These are phyloP conservation scores for Cottus gobio DNA, from an alignment of 2,113 vertebrate species.

Conservation along the genomic window DNA sequence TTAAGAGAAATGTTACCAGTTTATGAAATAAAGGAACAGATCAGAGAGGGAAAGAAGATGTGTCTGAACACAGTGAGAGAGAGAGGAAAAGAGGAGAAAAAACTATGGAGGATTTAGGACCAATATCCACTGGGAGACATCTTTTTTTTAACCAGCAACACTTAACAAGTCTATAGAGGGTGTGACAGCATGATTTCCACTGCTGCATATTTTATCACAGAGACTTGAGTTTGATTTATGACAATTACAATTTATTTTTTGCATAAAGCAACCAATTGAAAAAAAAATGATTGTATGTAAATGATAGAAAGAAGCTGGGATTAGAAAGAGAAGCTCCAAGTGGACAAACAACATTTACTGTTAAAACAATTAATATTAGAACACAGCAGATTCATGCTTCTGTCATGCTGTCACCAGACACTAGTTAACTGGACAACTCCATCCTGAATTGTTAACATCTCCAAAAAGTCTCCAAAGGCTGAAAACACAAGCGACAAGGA, in stretches of 20 bases:
- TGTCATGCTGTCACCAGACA: conserved; percentile 41
- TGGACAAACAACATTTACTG: conserved; percentile 18
- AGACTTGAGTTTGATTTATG: conserved; percentile 14
- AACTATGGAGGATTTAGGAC: conserved; percentile 16
- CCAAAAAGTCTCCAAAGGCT: conserved; percentile 39
- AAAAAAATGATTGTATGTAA: conserved; percentile 11
- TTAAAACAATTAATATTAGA: conserved; percentile 30
- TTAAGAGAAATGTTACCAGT: conserved; percentile 30
- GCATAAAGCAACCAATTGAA: conserved; percentile 19
- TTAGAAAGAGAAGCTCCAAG: conserved; percentile 46
- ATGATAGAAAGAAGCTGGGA: not conserved
- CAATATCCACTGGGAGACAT: conserved; percentile 47
- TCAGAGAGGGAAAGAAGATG: conserved; percentile 26
- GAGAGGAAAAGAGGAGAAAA: conserved; percentile 37
- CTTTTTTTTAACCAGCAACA: conserved; percentile 33
- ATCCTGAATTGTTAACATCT: conserved; percentile 37
- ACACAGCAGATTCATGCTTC: conserved; percentile 43
- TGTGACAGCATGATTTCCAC: conserved; percentile 34
- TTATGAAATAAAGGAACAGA: conserved; percentile 6
- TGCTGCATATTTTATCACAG: conserved; percentile 21
- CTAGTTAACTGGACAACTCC: conserved; percentile 38
- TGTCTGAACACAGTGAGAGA: conserved; percentile 14
- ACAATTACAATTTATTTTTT: conserved; percentile 25
- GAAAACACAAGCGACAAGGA: conserved; percentile 42
- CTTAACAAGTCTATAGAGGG: conserved; percentile 39